Percentiles rank a stretch among this genome's conserved stretches.
Conservation (phyloP, 2,113 vertebrate genomes). For the Cricetomys ansorgei region DNA sequence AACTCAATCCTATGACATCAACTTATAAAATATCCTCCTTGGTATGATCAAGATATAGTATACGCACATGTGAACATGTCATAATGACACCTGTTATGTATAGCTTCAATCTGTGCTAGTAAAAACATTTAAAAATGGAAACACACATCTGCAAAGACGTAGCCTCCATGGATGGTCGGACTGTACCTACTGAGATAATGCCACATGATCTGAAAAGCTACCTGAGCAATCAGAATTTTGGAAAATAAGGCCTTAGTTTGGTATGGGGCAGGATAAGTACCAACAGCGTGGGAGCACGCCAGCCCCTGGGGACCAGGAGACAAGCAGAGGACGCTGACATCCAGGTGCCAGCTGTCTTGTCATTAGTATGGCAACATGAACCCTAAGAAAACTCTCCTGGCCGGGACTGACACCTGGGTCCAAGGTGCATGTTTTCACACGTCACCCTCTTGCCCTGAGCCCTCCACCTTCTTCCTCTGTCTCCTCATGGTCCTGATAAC, state of each 20-base stretch:
- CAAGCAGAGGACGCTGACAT: neutral
- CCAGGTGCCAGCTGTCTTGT: neutral
- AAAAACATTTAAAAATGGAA: neutral
- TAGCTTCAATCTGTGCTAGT: neutral
- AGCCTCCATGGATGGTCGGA: neutral
- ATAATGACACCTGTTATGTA: neutral
- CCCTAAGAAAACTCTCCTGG: neutral
- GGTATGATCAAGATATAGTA: neutral
- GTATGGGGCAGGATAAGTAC: neutral
- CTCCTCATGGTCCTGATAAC: neutral
- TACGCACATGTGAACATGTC: neutral
- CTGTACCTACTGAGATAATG: neutral
- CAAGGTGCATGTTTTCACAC: neutral
- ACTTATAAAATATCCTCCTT: neutral
- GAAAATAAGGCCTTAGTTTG: neutral
- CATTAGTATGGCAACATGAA: neutral
- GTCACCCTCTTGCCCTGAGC: neutral
- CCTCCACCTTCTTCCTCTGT: no score
- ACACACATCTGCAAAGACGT: neutral
- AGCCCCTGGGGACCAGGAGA: neutral
- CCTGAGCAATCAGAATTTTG: neutral
- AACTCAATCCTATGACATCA: neutral
- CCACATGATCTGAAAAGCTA: neutral
- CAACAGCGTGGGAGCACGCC: neutral
- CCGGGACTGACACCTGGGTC: rapidly evolving